Base-by-base conservation (phyloP, 2,113 vertebrate genomes). In the Sylvilagus bachmani region DNA sequence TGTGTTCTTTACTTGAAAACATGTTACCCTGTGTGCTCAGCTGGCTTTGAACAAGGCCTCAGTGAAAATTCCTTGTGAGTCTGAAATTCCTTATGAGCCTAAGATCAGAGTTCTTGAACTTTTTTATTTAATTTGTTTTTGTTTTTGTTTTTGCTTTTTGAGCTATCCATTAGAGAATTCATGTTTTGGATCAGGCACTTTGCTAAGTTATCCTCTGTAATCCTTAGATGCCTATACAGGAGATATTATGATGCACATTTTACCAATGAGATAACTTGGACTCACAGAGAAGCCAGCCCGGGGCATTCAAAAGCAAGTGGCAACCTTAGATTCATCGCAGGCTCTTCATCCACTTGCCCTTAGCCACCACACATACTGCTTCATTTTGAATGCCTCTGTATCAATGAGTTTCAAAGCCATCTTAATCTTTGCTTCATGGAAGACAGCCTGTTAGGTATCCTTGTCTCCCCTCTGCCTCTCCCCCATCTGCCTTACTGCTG, bases 251-350 rank as follows among this genome's bases (percentile, higher is more conserved):
- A n/a, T 83, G 33, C 10, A 31, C 3, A 17, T 74, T 96, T 83
- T 84, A 49, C 25, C 93, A 70, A 81, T 55, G 51, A 64, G 21
- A 24, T 81, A 79, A 95, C 25, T 31, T 55, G 90, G 19, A 92
- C 16, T 67, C 27, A 0, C 4, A 6, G 24, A 91, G 70, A 89
- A 73, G 55, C 12, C 71, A 87, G 53, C 21, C 66, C 19, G 22
- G 21, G n/a, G 0, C 10, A 24, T 53, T 67, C 13, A 31, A 67
- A 91, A 86, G 29, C 33, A 82, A 92, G n/a, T 80, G n/a, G 70
- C 44, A 49, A 36, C 29, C 25, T 55, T 31, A 77, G 49, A 86
- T 61, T 81, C 27, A 62, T 21, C 71, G 69, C 55, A 16, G 22
- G 19, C 0, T 93, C 73, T 31, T 61, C 24, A 27, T 27, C 14